Evolutionary conservation across 92 coral and sea anemone species (phyloP), one percentile per base, ranked within the genome.

Genomic region (Bergia sp.): DNA sequence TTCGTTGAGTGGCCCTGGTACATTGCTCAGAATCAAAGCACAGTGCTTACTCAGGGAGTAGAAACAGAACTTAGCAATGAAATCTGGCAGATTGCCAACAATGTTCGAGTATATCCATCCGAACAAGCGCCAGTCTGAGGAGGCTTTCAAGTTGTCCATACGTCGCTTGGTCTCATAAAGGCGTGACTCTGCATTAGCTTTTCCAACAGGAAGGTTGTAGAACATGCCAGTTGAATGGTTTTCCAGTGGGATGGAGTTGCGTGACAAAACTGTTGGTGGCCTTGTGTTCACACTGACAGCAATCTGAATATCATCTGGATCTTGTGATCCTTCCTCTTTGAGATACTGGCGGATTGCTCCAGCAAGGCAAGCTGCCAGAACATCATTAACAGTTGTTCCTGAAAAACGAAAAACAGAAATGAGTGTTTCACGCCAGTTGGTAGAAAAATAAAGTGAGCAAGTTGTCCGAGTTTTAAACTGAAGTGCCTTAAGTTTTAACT

Each of bases 331-430:
- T 72, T 96, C 92, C 18, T 94, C 93, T 53, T 80, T 93, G 23
- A 97, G 97, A 82, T 97, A 97, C 1, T 94, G 93, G 0, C 99
- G 96, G 55, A 97, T 72, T 37, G 99, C 95, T 15, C 99, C 99
- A 38, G 99, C 98, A 37, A 97, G 86, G 79, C 98, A 95, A 11
- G 97, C 94, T 20, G 99, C 93, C 16, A 97, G 89, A 37, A 97
- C 98, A 72, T 97, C 99, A 74, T 96, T 96, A 18, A 96, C 88
- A 43, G 99, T 96, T 12, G 99, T 92, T n/a, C 98, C 99, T 96
- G 73, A 9, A 61, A 20, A 85, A 39, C 36, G 18, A 71, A 47
- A 3, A 38, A 20, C 7, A 21, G 12, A 43, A 57, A 3, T 44
- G n/a, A 49, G 37, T 80, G 20, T 15, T 29, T 3, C 44, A 44